Base-by-base conservation (phyloP, 2,888 invertebrate genomes). In the Arge pagana region DNA sequence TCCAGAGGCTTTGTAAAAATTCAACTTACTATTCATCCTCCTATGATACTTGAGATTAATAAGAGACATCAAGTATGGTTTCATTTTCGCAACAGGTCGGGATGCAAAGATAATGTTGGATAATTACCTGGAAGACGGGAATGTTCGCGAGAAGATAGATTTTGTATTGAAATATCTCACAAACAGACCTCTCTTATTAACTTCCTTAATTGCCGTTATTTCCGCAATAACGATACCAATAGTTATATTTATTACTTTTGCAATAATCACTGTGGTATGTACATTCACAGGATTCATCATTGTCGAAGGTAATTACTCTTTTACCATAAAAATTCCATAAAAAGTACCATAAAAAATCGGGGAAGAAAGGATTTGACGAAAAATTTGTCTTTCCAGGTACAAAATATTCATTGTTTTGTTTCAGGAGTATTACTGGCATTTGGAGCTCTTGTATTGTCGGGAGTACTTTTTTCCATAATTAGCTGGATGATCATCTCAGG, bases 261-360 rank as follows among this genome's bases (percentile, higher is more conserved):
- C 59, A 24, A 43, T 61, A 21, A 50, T 54, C 16, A 61, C 61
- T 40, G 51, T 60, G 28, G 50, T 51, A 28, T 56, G 65, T 48
- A 58, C 57, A 42, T 59, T 66, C 48, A 48, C 55, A 39, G 49
- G 59, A 37, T 65, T 65, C 36, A 51, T 63, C 15, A 52, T 64
- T 26, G 50, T 66, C 43, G 61, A 64, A 65, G 63, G 65, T 64
- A 58, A 53, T 6, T 2, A 24, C 3, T 16, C 6, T 19, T 6
- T 30, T 24, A n/a, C n/a, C n/a, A n/a, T n/a, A n/a, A n/a, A n/a
- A n/a, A n/a, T n/a, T n/a, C n/a, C n/a, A n/a, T n/a, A n/a, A n/a
- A n/a, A n/a, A n/a, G n/a, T n/a, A n/a, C n/a, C n/a, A n/a, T n/a
- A n/a, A n/a, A n/a, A n/a, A n/a, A n/a, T n/a, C n/a, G n/a, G n/a